phyloP scores from a whole-genome alignment of 2,888 invertebrate genomes.

The Sinhomidia bicolor region DNA sequence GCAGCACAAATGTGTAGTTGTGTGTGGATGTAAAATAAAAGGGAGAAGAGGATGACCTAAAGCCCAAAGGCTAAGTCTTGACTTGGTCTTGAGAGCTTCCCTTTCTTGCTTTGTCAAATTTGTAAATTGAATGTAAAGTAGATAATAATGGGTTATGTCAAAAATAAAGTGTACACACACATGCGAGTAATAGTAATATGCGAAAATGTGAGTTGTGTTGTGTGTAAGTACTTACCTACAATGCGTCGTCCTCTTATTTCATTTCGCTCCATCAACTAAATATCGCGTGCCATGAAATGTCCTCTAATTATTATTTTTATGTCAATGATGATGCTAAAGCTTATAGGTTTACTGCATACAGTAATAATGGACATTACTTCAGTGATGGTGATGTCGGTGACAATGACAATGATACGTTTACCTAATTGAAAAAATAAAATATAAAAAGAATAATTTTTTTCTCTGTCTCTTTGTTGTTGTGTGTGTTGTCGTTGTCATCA shows the following conservation, averaged over 20 bases:
- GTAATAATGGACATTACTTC: neutral
- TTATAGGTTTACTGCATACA: neutral
- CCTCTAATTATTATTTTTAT: constrained; percentile 14
- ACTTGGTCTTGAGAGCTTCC: constrained; percentile 61
- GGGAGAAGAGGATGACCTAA: constrained; percentile 37
- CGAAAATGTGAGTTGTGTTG: neutral
- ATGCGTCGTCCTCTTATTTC: constrained; percentile 32
- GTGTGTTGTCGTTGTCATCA: neutral
- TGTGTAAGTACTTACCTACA: no score
- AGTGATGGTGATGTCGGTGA: neutral
- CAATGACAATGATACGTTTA: constrained; percentile 13
- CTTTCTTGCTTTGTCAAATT: constrained; percentile 22
- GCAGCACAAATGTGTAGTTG: no score
- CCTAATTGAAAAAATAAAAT: constrained; percentile 18
- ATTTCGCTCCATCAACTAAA: neutral
- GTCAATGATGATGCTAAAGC: constrained; percentile 10
- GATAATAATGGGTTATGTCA: neutral
- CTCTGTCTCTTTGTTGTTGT: neutral
- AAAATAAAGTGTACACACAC: neutral
- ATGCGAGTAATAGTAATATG: neutral
- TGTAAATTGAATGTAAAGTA: constrained; percentile 18
- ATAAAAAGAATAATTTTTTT: neutral
- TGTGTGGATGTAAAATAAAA: no score
- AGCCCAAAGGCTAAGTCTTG: constrained; percentile 52
- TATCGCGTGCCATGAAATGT: constrained; percentile 60